Conservation (phyloP, 1,140 invertebrate species). For the Holotrichia oblita region DNA sequence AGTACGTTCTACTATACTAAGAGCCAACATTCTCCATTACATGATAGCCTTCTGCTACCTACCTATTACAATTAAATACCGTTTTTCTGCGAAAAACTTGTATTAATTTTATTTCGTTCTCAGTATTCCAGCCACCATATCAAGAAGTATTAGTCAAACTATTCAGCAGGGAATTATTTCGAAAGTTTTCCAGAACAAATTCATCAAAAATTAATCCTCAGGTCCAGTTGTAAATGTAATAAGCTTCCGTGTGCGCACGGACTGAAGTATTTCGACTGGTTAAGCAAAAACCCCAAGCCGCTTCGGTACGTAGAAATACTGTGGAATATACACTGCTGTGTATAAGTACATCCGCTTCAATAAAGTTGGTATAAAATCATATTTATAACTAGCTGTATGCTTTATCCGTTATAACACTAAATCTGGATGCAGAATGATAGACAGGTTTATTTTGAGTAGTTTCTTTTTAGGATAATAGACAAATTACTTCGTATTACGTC, state of each 20-base stretch:
- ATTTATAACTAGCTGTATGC: too few species aligned
- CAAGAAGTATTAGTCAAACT: constrained; percentile 28
- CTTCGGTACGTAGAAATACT: not conserved
- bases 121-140: not conserved
- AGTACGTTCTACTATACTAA: too few species aligned
- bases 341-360: too few species aligned
- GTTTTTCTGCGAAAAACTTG: not conserved
- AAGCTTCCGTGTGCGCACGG: not conserved
- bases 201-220: constrained; percentile 33
- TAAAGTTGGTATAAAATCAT: too few species aligned
- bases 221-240: constrained; percentile 20
- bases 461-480: too few species aligned
- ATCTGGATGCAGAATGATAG: too few species aligned
- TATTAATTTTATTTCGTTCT: constrained; percentile 28
- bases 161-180: constrained; percentile 14
- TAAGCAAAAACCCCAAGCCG: not conserved
- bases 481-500: too few species aligned
- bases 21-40: too few species aligned
- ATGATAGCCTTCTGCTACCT: too few species aligned
- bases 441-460: too few species aligned
- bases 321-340: not conserved
- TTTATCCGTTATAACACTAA: too few species aligned
- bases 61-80: not conserved
- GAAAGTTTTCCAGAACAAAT: not conserved
- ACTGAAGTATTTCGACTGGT: constrained; percentile 22